Percentiles rank a stretch among this genome's conserved stretches.
Conservation (phyloP, 1,140 invertebrate genomes). For the Glossosoma conforme region DNA sequence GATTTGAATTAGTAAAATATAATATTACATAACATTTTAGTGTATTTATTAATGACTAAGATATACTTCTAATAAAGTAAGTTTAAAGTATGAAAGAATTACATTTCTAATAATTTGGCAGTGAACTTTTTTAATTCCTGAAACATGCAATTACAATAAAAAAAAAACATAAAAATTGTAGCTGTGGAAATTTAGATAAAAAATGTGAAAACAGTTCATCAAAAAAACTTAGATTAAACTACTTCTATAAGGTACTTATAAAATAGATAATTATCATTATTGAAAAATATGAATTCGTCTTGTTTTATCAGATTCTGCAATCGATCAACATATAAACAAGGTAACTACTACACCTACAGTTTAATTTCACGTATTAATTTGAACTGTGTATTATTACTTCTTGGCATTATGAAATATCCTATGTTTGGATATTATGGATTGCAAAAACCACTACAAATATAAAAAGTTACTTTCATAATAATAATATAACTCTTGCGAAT, state of each 20-base stretch:
- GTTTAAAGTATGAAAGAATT: not conserved
- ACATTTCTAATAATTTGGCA: not conserved
- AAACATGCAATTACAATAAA: not conserved
- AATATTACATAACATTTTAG: not conserved
- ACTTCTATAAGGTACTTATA: not conserved
- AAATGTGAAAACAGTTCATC: not conserved
- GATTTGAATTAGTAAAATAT: not conserved
- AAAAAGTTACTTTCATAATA: too few relatives aligned
- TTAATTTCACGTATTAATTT: too few relatives aligned
- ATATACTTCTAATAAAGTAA: not conserved
- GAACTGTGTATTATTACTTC: too few relatives aligned
- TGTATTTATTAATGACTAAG: not conserved
- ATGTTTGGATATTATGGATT: too few relatives aligned
- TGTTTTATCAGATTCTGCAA: not conserved
- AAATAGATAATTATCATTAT: not conserved
- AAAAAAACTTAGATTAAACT: not conserved
- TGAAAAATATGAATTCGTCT: not conserved
- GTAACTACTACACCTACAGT: too few relatives aligned
- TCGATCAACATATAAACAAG: not conserved
- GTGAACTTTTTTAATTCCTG: not conserved
- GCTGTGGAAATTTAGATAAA: not conserved
- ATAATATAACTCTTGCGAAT: too few relatives aligned
- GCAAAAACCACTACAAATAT: too few relatives aligned
- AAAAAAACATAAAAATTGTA: not conserved
- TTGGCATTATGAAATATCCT: too few relatives aligned